A percentile compares a stretch with the other conserved stretches of the same genome.
These are phyloP conservation scores for Hydrocynus forskahlii DNA, from an alignment of 2,797 vertebrate genomes.

Conservation along the genomic window DNA sequence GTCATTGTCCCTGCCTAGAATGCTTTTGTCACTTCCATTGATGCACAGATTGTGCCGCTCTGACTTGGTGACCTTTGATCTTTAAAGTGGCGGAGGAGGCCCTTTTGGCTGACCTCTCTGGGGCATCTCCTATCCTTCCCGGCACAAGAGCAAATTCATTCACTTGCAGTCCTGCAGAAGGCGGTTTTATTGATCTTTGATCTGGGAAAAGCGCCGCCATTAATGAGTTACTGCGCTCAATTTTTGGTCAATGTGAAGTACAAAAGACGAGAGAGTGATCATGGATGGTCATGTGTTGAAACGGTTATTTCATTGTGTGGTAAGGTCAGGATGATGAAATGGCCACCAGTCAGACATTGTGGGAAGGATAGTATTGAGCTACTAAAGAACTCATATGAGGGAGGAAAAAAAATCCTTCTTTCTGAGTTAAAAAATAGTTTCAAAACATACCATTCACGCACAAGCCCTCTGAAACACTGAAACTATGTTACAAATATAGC, in stretches of 20 bases:
- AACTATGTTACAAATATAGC: too few relatives aligned
- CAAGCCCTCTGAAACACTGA: too few relatives aligned
- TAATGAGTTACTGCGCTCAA: conserved; percentile 23
- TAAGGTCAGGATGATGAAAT: not conserved
- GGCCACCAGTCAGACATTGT: not conserved
- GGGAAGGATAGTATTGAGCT: not conserved
- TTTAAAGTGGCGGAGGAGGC: conserved; percentile 51
- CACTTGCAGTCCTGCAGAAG: conserved; percentile 23
- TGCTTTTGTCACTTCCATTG: conserved; percentile 51
- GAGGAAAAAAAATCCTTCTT: too few relatives aligned
- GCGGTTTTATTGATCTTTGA: conserved; percentile 49
- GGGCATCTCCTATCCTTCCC: conserved; percentile 40
- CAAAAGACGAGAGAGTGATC: conserved; percentile 4
- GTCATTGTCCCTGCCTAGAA: conserved; percentile 36
- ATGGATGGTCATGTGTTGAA: not conserved
- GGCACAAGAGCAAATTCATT: conserved; percentile 52
- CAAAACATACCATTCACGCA: too few relatives aligned
- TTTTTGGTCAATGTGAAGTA: conserved; percentile 23
- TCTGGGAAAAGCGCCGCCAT: not conserved
- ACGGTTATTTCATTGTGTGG: not conserved
- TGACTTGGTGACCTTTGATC: conserved; percentile 67
- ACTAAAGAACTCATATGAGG: not conserved
- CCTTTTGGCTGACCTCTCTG: conserved; percentile 44
- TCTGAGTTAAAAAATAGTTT: too few relatives aligned
- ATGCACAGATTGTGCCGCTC: conserved; percentile 62